Conservation (phyloP, 2,113 vertebrate genomes). For the Apodemus speciosus region DNA sequence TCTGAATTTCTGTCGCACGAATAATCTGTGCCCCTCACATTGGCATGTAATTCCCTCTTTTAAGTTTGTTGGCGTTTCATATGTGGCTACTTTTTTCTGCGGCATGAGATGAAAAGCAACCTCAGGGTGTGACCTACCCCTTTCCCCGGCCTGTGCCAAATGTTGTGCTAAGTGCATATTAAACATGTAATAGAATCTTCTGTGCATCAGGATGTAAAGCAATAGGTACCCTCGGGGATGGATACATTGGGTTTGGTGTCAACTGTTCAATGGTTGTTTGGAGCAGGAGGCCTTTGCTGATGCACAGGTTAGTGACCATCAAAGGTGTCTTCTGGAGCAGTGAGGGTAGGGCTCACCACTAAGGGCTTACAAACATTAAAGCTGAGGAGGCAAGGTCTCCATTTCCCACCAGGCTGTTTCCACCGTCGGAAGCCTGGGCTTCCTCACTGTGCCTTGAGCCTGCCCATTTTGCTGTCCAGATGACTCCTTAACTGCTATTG, state of each 20-base stretch:
- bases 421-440: neutral
- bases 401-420: neutral
- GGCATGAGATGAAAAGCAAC: neutral
- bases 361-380: neutral
- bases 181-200: neutral
- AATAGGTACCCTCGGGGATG: neutral
- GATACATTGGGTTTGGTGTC: neutral
- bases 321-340: neutral
- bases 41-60: neutral
- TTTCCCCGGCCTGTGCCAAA: rapidly evolving
- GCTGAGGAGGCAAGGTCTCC: neutral
- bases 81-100: neutral
- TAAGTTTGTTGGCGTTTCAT: neutral
- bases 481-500: neutral
- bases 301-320: neutral
- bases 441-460: neutral
- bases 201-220: neutral
- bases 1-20: neutral
- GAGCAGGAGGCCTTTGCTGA: neutral
- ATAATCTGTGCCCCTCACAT: neutral
- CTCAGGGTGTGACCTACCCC: neutral
- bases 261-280: neutral
- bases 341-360: neutral
- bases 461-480: neutral
- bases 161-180: neutral